Conservation (phyloP, 2,113 vertebrate genomes). For the Pyxicephalus adspersus region DNA sequence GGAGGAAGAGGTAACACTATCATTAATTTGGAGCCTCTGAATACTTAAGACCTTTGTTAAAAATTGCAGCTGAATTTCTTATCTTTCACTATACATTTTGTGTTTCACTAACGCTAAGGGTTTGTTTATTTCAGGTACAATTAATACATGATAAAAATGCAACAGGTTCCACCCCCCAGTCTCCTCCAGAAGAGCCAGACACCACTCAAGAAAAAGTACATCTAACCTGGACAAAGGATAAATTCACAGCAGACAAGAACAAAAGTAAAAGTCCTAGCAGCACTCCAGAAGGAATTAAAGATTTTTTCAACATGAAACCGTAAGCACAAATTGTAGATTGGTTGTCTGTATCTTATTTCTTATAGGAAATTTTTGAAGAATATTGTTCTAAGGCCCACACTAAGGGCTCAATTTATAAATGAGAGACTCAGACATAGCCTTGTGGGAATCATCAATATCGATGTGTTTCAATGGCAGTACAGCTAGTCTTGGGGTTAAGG, state of each 20-base stretch:
- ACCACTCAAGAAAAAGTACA: slow-evolving; percentile 90
- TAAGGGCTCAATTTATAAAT: too few relatives aligned
- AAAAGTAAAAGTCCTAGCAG: slow-evolving; percentile 84
- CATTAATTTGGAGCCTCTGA: background rate
- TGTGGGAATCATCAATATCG: too few relatives aligned
- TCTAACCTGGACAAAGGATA: slow-evolving; percentile 97
- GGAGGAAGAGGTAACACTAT: slow-evolving; percentile 86
- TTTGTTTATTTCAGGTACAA: slow-evolving; percentile 79
- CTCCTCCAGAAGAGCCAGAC: slow-evolving; percentile 80
- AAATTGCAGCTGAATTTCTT: background rate
- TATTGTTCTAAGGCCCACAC: too few relatives aligned
- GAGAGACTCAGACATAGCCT: too few relatives aligned
- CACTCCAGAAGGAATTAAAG: slow-evolving; percentile 92
- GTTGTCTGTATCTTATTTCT: background rate
- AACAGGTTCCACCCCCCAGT: slow-evolving; percentile 82
- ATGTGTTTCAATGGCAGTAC: too few relatives aligned
- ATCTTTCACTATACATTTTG: background rate
- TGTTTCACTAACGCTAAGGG: background rate
- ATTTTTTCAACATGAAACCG: slow-evolving; percentile 99
- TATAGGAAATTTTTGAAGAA: background rate
- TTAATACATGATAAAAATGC: slow-evolving; percentile 93
- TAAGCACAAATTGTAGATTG: slow-evolving; percentile 67
- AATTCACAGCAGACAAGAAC: slow-evolving; percentile 85
- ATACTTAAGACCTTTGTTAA: background rate
- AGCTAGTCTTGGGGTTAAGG: too few relatives aligned